Evolutionary conservation across 2,888 invertebrate species (phyloP), one percentile per base, ranked within the genome.

Genomic region (Venusia cambrica): DNA sequence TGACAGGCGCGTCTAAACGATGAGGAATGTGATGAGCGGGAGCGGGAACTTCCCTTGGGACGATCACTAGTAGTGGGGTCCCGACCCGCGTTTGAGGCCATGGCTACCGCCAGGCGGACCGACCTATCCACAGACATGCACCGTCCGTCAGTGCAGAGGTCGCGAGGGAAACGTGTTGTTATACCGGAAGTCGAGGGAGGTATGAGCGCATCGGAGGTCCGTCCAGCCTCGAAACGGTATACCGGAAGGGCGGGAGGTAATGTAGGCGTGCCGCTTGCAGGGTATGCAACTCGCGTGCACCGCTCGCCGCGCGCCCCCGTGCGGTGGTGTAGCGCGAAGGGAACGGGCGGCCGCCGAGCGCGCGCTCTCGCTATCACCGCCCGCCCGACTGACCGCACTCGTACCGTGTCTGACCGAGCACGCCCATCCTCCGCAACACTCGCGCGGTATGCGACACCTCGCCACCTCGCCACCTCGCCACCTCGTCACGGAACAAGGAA

Each of bases 351-450:
- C 58, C 49, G 53, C 58, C 62, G 68, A 63, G 59, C 49, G 53
- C 58, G 58, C 16, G 25, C 50, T 52, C 58, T 56, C 21, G 7
- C 40, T 41, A 41, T 58, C 32, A 45, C 63, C 64, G 61, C 72
- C 72, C 69, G 73, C 75, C 72, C 69, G 62, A 55, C 65, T 62
- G 57, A 40, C 49, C 44, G 46, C 26, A 13, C 21, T 10, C n/a
- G n/a, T n/a, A 10, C 21, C 22, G 25, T 29, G 6, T 15, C 36
- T 15, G 3, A 15, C 7, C 35, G 37, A 50, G 54, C 61, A 64
- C 67, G 63, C 63, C 58, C 57, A 57, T 51, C 50, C 50, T 51
- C 59, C 50, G 55, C 45, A 31, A 22, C 38, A 13, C 38, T 14
- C 24, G 25, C 20, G 24, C 24, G 27, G 25, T n/a, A n/a, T n/a